Evolutionary conservation across 1,140 invertebrate species (phyloP).

Genomic region (Conus ventricosus): DNA sequence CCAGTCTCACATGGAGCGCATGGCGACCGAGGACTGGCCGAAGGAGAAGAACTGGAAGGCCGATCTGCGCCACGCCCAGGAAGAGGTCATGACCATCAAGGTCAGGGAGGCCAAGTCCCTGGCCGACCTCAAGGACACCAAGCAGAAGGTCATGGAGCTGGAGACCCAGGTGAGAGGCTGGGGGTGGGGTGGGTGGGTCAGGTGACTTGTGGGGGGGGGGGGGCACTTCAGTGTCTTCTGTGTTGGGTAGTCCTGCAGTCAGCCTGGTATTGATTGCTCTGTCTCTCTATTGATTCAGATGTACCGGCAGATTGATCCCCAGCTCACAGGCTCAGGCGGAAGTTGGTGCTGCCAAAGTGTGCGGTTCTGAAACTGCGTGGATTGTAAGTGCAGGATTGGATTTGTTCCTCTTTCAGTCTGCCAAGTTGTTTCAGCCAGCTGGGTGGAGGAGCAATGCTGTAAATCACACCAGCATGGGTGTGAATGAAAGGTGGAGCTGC

Average conservation of each 20-base stretch:
- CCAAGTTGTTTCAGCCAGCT: too few species aligned
- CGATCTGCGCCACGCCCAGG: conserved; percentile 79
- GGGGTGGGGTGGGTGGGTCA: neutral
- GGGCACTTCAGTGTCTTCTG: neutral
- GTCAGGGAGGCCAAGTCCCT: conserved; percentile 95
- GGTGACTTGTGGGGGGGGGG: too few species aligned
- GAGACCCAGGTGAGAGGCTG: conserved; percentile 81
- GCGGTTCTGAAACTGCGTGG: too few species aligned
- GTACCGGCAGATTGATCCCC: too few species aligned
- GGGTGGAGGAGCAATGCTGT: too few species aligned
- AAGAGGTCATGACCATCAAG: conserved; percentile 98
- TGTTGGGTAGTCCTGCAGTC: neutral
- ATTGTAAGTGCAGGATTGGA: too few species aligned
- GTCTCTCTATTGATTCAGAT: too few species aligned
- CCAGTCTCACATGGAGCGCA: conserved; percentile 60
- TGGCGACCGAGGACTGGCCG: conserved; percentile 46
- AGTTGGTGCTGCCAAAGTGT: too few species aligned
- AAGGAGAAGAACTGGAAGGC: conserved; percentile 58
- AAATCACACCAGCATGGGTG: too few species aligned
- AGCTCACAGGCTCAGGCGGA: too few species aligned
- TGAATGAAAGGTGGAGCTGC: too few species aligned
- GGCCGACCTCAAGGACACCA: conserved; percentile 93
- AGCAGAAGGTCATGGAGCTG: conserved; percentile 98
- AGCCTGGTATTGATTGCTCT: neutral
- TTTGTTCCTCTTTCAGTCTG: too few species aligned